Evolutionary conservation across 2,113 vertebrate genomes (phyloP).

Genomic region (Atlantisia rogersi): DNA sequence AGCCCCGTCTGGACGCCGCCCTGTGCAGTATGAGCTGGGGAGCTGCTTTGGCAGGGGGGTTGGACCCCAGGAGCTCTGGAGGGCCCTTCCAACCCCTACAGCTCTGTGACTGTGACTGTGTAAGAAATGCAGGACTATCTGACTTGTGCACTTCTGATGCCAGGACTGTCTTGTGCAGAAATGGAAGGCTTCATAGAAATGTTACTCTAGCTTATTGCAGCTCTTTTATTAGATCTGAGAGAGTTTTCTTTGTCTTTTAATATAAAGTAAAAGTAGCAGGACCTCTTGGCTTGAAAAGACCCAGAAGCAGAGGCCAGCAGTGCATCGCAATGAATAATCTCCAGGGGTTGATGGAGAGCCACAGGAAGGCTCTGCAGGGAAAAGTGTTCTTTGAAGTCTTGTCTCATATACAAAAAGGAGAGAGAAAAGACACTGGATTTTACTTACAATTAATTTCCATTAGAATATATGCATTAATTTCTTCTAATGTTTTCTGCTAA

Average conservation of each 20-base stretch:
- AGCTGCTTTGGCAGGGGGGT: no score
- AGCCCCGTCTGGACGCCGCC: no score
- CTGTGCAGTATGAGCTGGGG: no score
- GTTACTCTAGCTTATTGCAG: background rate
- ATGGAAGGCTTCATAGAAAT: background rate
- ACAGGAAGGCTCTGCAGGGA: background rate
- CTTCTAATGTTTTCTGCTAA: background rate
- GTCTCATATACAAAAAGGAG: background rate
- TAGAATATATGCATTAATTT: background rate
- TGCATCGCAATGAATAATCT: background rate
- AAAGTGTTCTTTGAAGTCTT: background rate
- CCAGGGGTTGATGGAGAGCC: background rate
- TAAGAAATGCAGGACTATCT: background rate
- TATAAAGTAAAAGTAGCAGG: background rate
- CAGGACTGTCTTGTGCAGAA: background rate
- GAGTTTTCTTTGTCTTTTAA: background rate
- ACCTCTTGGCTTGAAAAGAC: background rate
- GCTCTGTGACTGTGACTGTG: background rate
- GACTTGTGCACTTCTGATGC: background rate
- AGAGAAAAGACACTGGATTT: background rate
- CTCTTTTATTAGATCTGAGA: background rate
- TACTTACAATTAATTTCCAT: background rate
- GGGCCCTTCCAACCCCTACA: no score
- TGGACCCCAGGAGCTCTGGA: no score
- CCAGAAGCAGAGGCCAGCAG: background rate